A percentile compares a stretch with the other conserved stretches of the same genome.
These are phyloP conservation scores for Carapus acus DNA, from an alignment of 2,797 vertebrate genomes.

Conservation along the genomic window DNA sequence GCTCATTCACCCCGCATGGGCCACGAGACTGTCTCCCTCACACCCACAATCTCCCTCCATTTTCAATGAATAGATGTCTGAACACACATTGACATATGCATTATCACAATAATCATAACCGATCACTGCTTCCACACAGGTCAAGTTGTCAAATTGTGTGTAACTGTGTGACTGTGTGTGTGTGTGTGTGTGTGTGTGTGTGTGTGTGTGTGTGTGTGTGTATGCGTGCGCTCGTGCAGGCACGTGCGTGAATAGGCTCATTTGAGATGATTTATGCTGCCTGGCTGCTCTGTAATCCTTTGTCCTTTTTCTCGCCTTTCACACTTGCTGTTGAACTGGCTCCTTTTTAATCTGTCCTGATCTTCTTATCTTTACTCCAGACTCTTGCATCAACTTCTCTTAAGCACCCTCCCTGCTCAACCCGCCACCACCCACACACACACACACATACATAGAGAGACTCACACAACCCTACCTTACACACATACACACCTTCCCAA, in stretches of 20 bases:
- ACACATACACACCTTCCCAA: neutral
- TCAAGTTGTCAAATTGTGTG: no score
- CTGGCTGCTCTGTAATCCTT: no score
- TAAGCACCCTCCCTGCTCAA: conserved; percentile 13
- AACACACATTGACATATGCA: conserved; percentile 5
- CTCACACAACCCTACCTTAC: conserved; percentile 11
- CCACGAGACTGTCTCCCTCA: conserved; percentile 10
- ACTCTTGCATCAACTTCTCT: conserved; percentile 23
- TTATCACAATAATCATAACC: conserved; percentile 15
- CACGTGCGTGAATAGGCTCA: no score
- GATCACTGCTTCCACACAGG: conserved; percentile 5
- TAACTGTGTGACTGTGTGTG: neutral
- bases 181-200: neutral
- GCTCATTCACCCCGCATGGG: no score
- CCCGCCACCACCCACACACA: no score
- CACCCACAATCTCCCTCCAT: conserved; percentile 13
- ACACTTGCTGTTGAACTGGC: neutral
- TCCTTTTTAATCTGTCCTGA: neutral
- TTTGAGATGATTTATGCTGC: no score
- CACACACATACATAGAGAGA: no score
- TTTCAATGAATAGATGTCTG: no score
- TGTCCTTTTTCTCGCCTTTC: neutral
- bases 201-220: conserved; percentile 1
- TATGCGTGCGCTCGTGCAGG: neutral
- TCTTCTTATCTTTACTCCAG: conserved; percentile 5